Evolutionary conservation across 2,888 invertebrate species (phyloP), one percentile per base, ranked within the genome.

Genomic region (Noctua janthe): DNA sequence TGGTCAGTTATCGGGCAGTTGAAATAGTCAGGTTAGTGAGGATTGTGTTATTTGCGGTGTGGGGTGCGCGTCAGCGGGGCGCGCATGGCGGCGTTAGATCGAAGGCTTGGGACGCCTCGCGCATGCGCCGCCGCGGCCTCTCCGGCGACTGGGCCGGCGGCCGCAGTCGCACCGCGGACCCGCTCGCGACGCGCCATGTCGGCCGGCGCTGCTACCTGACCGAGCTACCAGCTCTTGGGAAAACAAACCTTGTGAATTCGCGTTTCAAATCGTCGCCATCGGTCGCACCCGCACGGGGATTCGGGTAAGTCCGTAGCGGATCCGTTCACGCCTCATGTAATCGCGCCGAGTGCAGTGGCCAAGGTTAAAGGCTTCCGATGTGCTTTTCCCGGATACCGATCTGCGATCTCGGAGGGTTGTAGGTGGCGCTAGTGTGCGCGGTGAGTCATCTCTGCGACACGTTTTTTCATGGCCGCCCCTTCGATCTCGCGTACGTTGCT

Each of bases 391-490:
- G 92, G 93, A 94, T 90, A 88, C 90, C 88, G 88, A 90, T 90
- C 88, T 89, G 89, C 87, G 89, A 92, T 92, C 91, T 89, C 89
- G 83, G 89, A 89, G 92, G 86, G 93, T 92, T 90, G 94, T 93
- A 95, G 96, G 92, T 94, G 96, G 95, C 96, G 96, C 95, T 94
- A 92, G 94, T 92, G 95, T 81, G 92, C 92, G 91, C 94, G 94
- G 96, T 97, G 97, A 96, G 95, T 97, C 97, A 97, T 96, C 95
- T 95, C 94, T 96, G 96, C 96, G 95, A 94, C 95, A 95, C 92
- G 95, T 94, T 96, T 93, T 96, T 95, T 95, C 95, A 95, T 95
- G 96, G 96, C 96, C 96, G 95, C 94, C 93, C 92, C 92, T 94
- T 95, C 94, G 95, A 94, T 96, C 94, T 95, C 91, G 91, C 87